A percentile compares a stretch with the other conserved stretches of the same genome.
These are phyloP conservation scores for Ectropis grisescens DNA, from an alignment of 1,140 invertebrate genomes.

Conservation along the genomic window DNA sequence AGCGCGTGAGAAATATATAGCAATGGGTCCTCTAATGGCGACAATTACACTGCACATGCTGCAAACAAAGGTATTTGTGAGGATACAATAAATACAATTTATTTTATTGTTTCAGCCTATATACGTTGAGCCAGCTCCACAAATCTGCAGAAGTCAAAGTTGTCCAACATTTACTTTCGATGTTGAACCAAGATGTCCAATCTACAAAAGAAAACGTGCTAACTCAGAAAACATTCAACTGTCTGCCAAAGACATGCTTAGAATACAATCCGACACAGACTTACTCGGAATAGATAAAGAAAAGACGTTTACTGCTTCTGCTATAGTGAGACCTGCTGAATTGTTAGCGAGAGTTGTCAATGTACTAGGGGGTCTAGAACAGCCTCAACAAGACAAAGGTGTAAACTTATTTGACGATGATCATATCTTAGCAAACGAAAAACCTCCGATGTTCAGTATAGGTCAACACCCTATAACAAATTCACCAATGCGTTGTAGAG, in stretches of 20 bases:
- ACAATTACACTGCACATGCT: no score
- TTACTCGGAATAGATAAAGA: slow-evolving; percentile 81
- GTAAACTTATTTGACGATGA: slow-evolving; percentile 77
- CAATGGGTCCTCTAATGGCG: no score
- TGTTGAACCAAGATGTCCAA: slow-evolving; percentile 57
- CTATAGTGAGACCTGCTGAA: slow-evolving; percentile 79
- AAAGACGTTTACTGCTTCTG: slow-evolving; percentile 77
- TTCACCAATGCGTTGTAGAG: slow-evolving; percentile 65
- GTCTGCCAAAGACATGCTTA: slow-evolving; percentile 64
- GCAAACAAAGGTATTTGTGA: no score
- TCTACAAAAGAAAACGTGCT: slow-evolving; percentile 71
- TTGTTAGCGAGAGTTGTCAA: slow-evolving; percentile 81
- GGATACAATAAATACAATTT: no score
- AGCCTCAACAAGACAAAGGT: slow-evolving; percentile 59
- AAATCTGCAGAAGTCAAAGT: slow-evolving; percentile 66
- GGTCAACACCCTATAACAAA: slow-evolving; percentile 59
- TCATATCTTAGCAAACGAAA: slow-evolving; percentile 78
- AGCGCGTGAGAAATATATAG: no score
- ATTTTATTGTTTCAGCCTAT: slow-evolving; percentile 58
- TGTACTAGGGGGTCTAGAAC: slow-evolving; percentile 76
- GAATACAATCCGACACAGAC: slow-evolving; percentile 82
- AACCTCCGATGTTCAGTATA: slow-evolving; percentile 70
- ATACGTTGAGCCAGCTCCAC: slow-evolving; percentile 62
- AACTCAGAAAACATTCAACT: slow-evolving; percentile 72
- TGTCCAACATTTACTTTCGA: slow-evolving; percentile 75